Evolutionary conservation across 2,113 vertebrate genomes (phyloP), one percentile per base, ranked within the genome.

Genomic region (Sorex araneus): DNA sequence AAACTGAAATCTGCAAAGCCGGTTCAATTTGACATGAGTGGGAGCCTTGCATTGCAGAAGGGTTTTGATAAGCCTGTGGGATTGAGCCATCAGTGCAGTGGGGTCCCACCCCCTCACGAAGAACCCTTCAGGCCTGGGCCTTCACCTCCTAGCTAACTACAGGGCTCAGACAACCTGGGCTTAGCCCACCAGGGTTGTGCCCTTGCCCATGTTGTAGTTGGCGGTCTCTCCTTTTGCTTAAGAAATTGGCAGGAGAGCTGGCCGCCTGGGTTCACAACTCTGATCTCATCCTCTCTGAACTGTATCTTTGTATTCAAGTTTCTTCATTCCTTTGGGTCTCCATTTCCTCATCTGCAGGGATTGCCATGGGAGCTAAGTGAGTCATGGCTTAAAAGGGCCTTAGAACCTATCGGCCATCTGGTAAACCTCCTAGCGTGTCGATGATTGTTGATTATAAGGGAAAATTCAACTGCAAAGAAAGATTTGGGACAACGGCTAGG

Each of bases 1-100:
- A 94, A 76, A 90, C 47, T 84, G 86, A 91, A 93, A 94, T 93
- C 96, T 95, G 90, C 84, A 92, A 76, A 95, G 89, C 95, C 40
- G 2, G 87, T 79, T 94, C 74, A 15, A 0, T 66, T 67, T 87
- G 94, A 94, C 91, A 90, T 84, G 94, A 95, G 94, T 90, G 40
- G 92, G 92, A 84, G 79, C 92, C 80, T 71, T 32, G n/a, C 63
- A 30, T 75, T 40, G 83, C 85, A 54, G 67, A 87, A 60, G 54
- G 81, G 79, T 19, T 90, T 75, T 89, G 92, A 90, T 54, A 84
- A 89, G 70, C 77, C 87, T 50, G 69, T 50, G 87, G 32, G 76
- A 75, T 76, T 11, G 36, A 83, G 70, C 64, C 71, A 34, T 67
- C 66, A 47, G 18, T 45, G 45, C 63, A 1, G 13, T 4, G 63